Evolutionary conservation across 2,888 invertebrate species (phyloP), one percentile per base, ranked within the genome.

Genomic region (Suillia variegata): DNA sequence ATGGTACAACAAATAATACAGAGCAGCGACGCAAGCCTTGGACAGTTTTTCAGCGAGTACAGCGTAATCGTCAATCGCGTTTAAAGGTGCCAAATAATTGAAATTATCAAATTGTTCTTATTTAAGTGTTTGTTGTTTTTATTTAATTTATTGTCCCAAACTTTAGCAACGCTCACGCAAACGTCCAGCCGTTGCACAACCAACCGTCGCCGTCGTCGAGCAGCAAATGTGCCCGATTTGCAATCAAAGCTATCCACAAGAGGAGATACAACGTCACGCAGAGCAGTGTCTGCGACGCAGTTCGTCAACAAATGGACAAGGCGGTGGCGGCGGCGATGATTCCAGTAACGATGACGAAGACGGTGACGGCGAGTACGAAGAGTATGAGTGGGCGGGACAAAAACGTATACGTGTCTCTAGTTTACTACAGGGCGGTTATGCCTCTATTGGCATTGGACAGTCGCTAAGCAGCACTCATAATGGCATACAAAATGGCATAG

Each of bases 331-430:
- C 21, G 65, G 61, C 13, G 67, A 68, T 21, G 51, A 59, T 59
- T 72, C 71, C 15, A 86, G 87, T 62, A 89, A 89, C 64, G 78
- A 77, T 18, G 86, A 86, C 54, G 88, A 89, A 59, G 93, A 93
- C 59, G 94, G 93, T 80, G 81, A 82, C 18, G 86, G 85, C 61
- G 85, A 83, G 52, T 89, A 85, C 76, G 91, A 94, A 67, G 94
- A 94, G 76, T 96, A 96, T 80, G 91, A 92, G 76, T 96, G 96
- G 96, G 93, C 94, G 24, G 94, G 94, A 0, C 91, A 95, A 79
- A 91, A 92, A 74, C 83, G 96, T 59, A 88, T 93, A 56, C 84
- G 90, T 3, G 90, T 89, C 0, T 86, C 89, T 0, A 89, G 90
- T 2, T 82, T 93, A 65, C 85, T 92, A 52, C 85, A 87, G 64